Base-by-base conservation (phyloP, 2,113 vertebrate genomes). In the Callionymus lyra region DNA sequence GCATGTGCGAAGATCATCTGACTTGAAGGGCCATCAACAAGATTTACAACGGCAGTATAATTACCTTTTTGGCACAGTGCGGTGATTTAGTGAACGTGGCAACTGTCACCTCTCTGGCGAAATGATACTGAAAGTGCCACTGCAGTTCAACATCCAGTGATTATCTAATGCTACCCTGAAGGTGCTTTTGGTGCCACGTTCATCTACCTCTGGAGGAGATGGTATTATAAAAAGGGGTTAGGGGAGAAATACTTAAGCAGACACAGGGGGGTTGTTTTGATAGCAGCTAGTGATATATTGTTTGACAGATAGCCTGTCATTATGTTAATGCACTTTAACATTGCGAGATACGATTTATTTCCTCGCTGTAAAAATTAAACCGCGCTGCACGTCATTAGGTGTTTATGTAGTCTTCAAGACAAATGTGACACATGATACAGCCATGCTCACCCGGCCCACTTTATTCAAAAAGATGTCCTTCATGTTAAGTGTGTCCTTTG, bases 401-500 rank as follows among this genome's bases (percentile, higher is more conserved):
- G 31, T 53, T 59, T 38, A 33, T 44, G 33, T 10, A 1, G 5
- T 21, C 44, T 13, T 46, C 16, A 18, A 19, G 9, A 10, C 16
- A 47, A 47, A 12, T 36, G 49, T 11, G 59, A 65, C 50, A 46
- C 41, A 51, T 42, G 38, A 40, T 34, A 6, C 10, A 45, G 12
- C 34, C 34, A 8, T 12, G 35, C 47, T 59, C 40, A 31, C 49
- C 45, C 38, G 44, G 21, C 4, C 21, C 41, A 50, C 16, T 47
- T 62, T 54, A 53, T 34, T 62, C 37, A 31, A 48, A n/a, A 37
- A 65, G 42, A 73, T 66, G 63, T 65, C 63, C 73, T 81, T 75
- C 58, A 53, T 31, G 40, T 65, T 55, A 65, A 68, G 58, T 68
- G 59, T 68, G 45, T 74, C 65, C 67, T 53, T 67, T 16, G 21